Evolutionary conservation across 2,888 invertebrate genomes (phyloP), one percentile per base, ranked within the genome.

Genomic region (Perizoma affinitatum): DNA sequence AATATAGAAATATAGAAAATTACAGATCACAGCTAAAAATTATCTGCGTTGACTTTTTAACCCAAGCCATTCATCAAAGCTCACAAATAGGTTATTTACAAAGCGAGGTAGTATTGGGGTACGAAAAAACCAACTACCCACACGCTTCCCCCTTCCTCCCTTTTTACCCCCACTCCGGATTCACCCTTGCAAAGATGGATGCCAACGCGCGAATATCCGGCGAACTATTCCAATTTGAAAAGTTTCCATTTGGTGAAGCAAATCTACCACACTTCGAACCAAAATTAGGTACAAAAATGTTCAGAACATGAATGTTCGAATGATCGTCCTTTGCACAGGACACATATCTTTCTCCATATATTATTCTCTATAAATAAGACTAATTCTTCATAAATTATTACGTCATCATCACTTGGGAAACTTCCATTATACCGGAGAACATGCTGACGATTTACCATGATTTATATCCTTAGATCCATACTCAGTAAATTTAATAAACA

Each of bases 161-260:
- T 22, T 7, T 33, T 45, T 51, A 67, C 57, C 72, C 69, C 62
- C 69, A 68, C 67, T 66, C 67, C 75, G 58, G 62, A 73, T 76
- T 78, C 80, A 63, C 82, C 77, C 75, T 82, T 80, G 79, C 86
- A 83, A 83, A 87, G 85, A 88, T 83, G 86, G 84, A 87, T 82
- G 83, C 86, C 82, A 76, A 79, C 77, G 79, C 79, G 80, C 75
- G 79, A 85, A 88, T 86, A 87, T 82, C 82, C 82, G 73, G 71
- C 68, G 76, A 91, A 91, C 90, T 90, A 90, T 91, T 90, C 86
- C 89, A 88, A 90, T 90, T 89, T 87, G 73, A 79, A 83, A 90
- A 90, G 84, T 90, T 90, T 84, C 83, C 82, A 84, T 85, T 82
- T 79, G 78, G 76, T 79, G 74, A 80, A 80, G 79, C 82, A 79